phyloP scores from a whole-genome alignment of 2,113 vertebrate genomes.

The Centrocercus urophasianus region DNA sequence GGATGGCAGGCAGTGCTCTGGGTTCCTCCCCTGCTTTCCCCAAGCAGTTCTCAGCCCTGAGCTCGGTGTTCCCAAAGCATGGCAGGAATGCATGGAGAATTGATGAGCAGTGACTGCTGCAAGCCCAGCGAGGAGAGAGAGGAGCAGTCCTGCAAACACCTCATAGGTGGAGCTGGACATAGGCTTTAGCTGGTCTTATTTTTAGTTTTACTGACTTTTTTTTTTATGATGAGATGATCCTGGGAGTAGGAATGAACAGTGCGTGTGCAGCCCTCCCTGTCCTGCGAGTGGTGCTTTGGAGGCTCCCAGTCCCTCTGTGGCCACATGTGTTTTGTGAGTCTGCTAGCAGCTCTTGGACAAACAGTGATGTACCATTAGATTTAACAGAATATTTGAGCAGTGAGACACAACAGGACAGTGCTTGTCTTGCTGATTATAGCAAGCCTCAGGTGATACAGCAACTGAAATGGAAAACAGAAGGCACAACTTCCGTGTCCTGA shows the following conservation, averaged over 20 bases:
- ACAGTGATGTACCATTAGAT: no score
- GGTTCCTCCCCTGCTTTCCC: not conserved
- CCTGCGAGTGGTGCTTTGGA: not conserved
- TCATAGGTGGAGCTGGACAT: not conserved
- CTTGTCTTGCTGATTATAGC: not conserved
- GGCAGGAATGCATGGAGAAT: rapidly evolving
- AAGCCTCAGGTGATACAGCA: not conserved
- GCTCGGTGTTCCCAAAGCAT: not conserved
- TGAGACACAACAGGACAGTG: not conserved
- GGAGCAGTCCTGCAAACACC: not conserved
- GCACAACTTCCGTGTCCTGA: not conserved
- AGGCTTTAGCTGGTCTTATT: not conserved
- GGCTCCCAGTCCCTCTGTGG: not conserved
- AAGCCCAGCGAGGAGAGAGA: not conserved
- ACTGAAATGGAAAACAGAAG: not conserved
- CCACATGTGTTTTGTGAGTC: rapidly evolving
- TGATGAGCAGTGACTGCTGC: rapidly evolving
- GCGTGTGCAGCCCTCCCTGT: rapidly evolving
- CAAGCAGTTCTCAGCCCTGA: not conserved
- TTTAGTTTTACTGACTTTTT: not conserved
- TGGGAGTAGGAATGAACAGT: not conserved
- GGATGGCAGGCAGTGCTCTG: not conserved
- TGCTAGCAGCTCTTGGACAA: not conserved
- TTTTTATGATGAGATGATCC: not conserved
- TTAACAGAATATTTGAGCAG: not conserved